Evolutionary conservation across 2,113 vertebrate genomes (phyloP), one percentile per base, ranked within the genome.

Genomic region (Podocnemis expansa): DNA sequence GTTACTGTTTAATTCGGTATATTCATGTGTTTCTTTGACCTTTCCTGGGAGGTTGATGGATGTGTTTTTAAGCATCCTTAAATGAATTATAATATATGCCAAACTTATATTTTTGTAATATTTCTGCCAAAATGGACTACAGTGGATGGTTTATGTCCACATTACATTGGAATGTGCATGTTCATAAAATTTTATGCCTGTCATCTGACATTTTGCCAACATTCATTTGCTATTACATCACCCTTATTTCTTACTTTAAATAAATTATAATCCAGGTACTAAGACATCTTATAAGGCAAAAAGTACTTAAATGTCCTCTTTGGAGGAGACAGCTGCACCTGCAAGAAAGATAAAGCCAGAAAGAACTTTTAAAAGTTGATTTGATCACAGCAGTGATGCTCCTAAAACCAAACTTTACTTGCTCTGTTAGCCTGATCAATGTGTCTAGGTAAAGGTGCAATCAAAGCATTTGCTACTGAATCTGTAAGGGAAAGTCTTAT

Each of bases 181-280:
- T 97, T 98, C 94, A 97, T 98, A 98, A 98, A 97, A 98, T 98
- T 98, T 98, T 98, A 98, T 93, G 97, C 95, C 43, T 98, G 98
- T 98, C 98, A 97, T 96, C 97, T 98, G 97, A 97, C 94, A 85
- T 95, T 97, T 98, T 98, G 98, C 98, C 98, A 98, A 98, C 98
- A 98, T 98, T 98, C 96, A 96, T 97, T 98, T 98, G 95, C 95
- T 93, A 97, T 98, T 98, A 97, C 94, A 98, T 98, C 98, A 98
- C 95, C 97, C 96, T 97, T 97, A 92, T 98, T 98, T 97, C 93
- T 95, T 97, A 95, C 93, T 97, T 97, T 49, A 88, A 96, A 91
- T 94, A 82, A 92, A 88, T 89, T 94, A 89, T 84, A 95, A 96
- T 84, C 47, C 90, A 52, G 90, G 95, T 96, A 96, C 94, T 94